A percentile compares a stretch with the other conserved stretches of the same genome.
Evolutionary conservation across 2,113 vertebrate genomes (phyloP).

Genomic region (Xerus inauris): DNA sequence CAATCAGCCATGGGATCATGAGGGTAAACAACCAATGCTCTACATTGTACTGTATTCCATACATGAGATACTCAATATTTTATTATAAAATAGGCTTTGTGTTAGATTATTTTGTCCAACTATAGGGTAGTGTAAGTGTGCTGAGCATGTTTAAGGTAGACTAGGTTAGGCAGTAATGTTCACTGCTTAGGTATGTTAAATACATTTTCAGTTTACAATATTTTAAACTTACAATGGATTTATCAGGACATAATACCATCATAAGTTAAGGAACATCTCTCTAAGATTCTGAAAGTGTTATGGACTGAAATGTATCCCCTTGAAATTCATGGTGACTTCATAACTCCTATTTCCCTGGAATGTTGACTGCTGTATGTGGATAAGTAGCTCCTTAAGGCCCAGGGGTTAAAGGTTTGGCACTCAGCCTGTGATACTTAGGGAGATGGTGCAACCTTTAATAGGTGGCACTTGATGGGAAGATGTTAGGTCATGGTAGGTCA

Average conservation of each 20-base stretch:
- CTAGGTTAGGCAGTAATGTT: not conserved
- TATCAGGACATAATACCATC: not conserved
- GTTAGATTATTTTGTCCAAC: not conserved
- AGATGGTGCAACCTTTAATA: not conserved
- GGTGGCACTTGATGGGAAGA: not conserved
- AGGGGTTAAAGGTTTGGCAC: not conserved
- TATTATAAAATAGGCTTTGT: not conserved
- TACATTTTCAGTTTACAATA: not conserved
- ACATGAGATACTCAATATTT: not conserved
- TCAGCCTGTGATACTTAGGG: not conserved
- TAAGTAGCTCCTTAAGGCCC: not conserved
- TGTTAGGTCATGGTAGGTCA: not conserved
- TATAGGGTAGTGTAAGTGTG: not conserved
- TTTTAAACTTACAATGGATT: not conserved
- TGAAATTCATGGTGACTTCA: not conserved
- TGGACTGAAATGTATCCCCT: not conserved
- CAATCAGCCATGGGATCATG: not conserved
- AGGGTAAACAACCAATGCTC: too few relatives aligned
- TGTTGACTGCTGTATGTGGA: not conserved
- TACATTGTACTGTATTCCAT: too few relatives aligned
- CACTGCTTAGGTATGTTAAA: not conserved
- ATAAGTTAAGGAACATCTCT: not conserved
- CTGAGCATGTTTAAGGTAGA: not conserved
- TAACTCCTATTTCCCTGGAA: accelerated
- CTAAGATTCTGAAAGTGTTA: not conserved